These are phyloP conservation scores for Peromyscus californicus DNA, from an alignment of 2,113 vertebrate species.

Conservation along the genomic window DNA sequence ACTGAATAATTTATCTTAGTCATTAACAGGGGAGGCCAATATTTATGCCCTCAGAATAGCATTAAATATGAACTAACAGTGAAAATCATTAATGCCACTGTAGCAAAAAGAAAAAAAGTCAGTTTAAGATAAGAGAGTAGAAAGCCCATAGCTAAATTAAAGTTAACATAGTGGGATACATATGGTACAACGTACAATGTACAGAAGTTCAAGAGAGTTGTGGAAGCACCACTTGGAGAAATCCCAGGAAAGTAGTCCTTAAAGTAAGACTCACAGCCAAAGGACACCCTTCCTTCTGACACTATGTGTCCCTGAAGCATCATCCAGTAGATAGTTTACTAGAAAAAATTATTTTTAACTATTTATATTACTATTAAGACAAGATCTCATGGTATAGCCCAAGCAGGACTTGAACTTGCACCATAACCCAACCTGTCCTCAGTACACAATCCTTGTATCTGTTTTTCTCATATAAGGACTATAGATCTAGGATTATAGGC, in stretches of 20 bases:
- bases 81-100: slow-evolving; percentile 23
- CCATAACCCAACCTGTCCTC: not conserved
- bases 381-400: not conserved
- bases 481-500: not conserved
- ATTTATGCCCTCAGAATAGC: slow-evolving; percentile 39
- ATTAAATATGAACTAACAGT: slow-evolving; percentile 61
- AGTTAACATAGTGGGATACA: not conserved
- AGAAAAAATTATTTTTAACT: not conserved
- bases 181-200: not conserved
- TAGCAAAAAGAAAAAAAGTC: slow-evolving; percentile 10
- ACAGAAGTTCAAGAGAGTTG: not conserved
- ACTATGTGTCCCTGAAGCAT: not conserved
- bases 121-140: not conserved
- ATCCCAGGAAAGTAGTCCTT: not conserved
- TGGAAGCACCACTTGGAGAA: not conserved
- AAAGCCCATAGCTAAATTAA: not conserved
- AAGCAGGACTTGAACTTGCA: not conserved
- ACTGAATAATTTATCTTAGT: slow-evolving; percentile 65
- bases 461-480: too few relatives aligned
- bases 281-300: not conserved
- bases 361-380: not conserved
- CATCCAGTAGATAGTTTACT: not conserved
- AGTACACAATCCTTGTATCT: not conserved
- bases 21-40: slow-evolving; percentile 12
- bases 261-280: not conserved